Evolutionary conservation across 2,888 invertebrate species (phyloP), one percentile per base, ranked within the genome.

Genomic region (Cephus pygmeus): DNA sequence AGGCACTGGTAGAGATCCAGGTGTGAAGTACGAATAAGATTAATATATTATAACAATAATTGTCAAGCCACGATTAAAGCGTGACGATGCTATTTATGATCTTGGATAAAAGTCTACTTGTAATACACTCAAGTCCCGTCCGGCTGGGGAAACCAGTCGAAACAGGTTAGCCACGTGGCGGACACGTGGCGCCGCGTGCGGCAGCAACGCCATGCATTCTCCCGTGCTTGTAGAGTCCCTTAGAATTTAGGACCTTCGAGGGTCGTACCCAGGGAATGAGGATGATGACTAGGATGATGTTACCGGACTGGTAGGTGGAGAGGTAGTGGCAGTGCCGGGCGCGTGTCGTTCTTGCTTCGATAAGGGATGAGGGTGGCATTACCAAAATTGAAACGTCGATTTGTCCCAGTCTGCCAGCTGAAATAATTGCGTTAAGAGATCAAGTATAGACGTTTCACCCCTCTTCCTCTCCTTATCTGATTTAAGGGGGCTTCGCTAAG

Each of bases 331-430:
- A 56, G 56, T 56, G 23, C 9, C 23, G 56, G 56, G 23, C 56
- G 23, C 56, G 56, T 56, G 56, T 23, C 56, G 4, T 15, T 56
- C 23, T 56, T 56, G 56, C 23, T 23, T 23, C 56, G 2, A 56
- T 56, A 56, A 23, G 56, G 56, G 56, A 56, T 56, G 56, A 56
- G 6, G 56, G 56, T 9, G 56, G 56, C 91, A 91, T 91, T 91
- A 91, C 89, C 88, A 90, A 91, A 91, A 91, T 91, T 91, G 91
- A 91, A 91, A 91, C 90, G 91, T 90, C 91, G 91, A 91, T 91
- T 91, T 90, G 90, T 90, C 88, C 84, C 68, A 88, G 84, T 86
- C 85, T 81, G 83, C 82, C 85, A 36, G 31, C 86, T 82, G 85
- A 86, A 86, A 87, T 91, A 91, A 91, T 91, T 90, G 86, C 84